Conservation (phyloP, 2,888 invertebrate species). For the Morinoia aosen region DNA sequence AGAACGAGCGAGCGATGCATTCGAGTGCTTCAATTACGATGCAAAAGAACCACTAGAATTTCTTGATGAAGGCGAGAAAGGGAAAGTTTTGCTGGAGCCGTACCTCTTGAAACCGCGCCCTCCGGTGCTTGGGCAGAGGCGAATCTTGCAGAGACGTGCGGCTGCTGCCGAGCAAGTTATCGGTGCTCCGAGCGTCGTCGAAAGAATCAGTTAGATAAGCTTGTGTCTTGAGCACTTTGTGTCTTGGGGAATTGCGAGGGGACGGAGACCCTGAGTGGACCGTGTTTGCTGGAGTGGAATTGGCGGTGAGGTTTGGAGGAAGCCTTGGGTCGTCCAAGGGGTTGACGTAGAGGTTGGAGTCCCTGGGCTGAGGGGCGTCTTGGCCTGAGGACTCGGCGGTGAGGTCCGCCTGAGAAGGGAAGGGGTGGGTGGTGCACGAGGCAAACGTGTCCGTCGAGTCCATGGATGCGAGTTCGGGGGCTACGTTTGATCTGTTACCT, state of each 20-base stretch:
- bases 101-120: conserved; percentile 68
- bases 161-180: conserved; percentile 66
- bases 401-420: conserved; percentile 77
- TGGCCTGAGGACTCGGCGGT: conserved; percentile 59
- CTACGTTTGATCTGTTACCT: conserved; percentile 67
- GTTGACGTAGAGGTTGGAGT: conserved; percentile 70
- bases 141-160: conserved; percentile 67
- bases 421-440: conserved; percentile 96
- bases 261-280: conserved; percentile 18
- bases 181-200: conserved; percentile 66
- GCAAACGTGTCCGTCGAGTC: conserved; percentile 94
- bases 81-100: conserved; percentile 15
- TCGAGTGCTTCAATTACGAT: neutral
- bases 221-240: conserved; percentile 36
- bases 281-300: neutral
- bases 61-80: conserved; percentile 5
- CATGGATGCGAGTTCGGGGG: conserved; percentile 73
- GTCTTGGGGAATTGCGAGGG: conserved; percentile 42
- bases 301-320: neutral
- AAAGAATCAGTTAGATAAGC: conserved; percentile 67
- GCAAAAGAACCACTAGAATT: conserved; percentile 14
- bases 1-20: neutral
- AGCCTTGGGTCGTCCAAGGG: conserved; percentile 68
- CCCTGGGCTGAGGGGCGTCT: neutral
- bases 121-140: conserved; percentile 67